These are phyloP conservation scores for Leuciscus idus DNA, from an alignment of 2,113 vertebrate genomes.

Conservation along the genomic window DNA sequence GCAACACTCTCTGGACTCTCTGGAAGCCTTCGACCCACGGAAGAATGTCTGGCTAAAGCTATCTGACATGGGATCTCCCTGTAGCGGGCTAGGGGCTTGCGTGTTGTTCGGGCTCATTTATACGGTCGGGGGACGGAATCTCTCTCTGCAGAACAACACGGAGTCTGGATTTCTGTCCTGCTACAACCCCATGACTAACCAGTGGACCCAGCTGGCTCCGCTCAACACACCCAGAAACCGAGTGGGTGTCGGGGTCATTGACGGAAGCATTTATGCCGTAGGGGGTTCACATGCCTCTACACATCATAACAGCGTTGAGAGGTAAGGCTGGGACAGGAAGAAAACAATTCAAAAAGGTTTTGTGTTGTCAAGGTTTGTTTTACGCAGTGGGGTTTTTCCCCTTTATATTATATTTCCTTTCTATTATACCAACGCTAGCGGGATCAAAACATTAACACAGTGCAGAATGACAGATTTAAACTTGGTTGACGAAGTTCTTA, in stretches of 20 bases:
- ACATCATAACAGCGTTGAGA: conserved; percentile 80
- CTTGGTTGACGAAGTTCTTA: not conserved
- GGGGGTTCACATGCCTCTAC: conserved; percentile 79
- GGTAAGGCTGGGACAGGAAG: conserved; percentile 63
- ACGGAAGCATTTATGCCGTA: conserved; percentile 79
- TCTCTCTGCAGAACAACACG: conserved; percentile 72
- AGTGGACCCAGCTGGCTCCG: conserved; percentile 76
- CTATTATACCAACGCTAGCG: not conserved
- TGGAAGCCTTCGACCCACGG: conserved; percentile 78
- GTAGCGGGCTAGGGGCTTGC: conserved; percentile 81
- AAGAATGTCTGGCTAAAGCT: conserved; percentile 74
- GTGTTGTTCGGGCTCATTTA: conserved; percentile 80
- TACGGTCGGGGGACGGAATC: conserved; percentile 78
- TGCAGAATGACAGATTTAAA: conserved; percentile 5
- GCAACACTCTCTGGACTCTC: conserved; percentile 72
- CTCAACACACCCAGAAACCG: conserved; percentile 79
- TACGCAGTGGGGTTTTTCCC: conserved; percentile 3
- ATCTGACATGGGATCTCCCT: conserved; percentile 72
- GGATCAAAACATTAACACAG: conserved; percentile 26
- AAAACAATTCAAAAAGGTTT: conserved; percentile 13
- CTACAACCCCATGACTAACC: conserved; percentile 85
- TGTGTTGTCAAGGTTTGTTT: conserved; percentile 4
- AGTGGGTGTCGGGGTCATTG: conserved; percentile 79
- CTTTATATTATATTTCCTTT: conserved; percentile 37
- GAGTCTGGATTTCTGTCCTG: conserved; percentile 78